Evolutionary conservation across 1,140 invertebrate genomes (phyloP), one percentile per base, ranked within the genome.

Genomic region (Polypedilum pembai): DNA sequence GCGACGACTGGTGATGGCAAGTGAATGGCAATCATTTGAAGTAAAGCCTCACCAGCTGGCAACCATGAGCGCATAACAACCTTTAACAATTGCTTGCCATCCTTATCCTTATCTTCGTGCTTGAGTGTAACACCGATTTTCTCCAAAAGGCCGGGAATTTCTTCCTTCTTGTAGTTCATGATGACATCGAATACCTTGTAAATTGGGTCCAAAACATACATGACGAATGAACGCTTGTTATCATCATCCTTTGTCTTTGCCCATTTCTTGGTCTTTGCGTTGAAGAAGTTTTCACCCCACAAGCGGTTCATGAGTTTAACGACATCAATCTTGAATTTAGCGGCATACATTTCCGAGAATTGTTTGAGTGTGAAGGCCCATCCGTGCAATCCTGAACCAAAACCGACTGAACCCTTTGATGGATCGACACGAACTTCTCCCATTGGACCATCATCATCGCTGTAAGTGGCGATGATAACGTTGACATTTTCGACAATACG

Each of bases 1-100:
- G 98, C 97, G 75, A 95, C 95, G 33, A 99, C 97, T 63, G 98
- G 98, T 33, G 98, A 99, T 76, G 98, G 98, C 80, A 99, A 86
- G 83, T 99, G 98, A 82, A 99, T 98, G 83, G 96, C 95, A 85
- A 99, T 99, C 98, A 99, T 99, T 88, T 99, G 96, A 88, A 99
- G 93, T 78, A 99, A 85, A 82, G 98, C 95, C 85, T 99, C 98
- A 80, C 98, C 98, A 85, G 98, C 98, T 75, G 98, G 98, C 80
- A 99, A 86, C 98, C 98, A 99, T 74, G 94, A 95, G 81, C 96
- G 90, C 96, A 99, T 99, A 41, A 99, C 93, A 79, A 96, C 92
- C 87, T 96, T 96, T 75, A 97, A 85, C 66, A 97, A 84, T 76
- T 90, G 89, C 83, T 95, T 96, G 80, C 94, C 94, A 80, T 98